These are phyloP conservation scores for Rhagophthalmus giganteus DNA, from an alignment of 2,888 invertebrate species.

Conservation along the genomic window DNA sequence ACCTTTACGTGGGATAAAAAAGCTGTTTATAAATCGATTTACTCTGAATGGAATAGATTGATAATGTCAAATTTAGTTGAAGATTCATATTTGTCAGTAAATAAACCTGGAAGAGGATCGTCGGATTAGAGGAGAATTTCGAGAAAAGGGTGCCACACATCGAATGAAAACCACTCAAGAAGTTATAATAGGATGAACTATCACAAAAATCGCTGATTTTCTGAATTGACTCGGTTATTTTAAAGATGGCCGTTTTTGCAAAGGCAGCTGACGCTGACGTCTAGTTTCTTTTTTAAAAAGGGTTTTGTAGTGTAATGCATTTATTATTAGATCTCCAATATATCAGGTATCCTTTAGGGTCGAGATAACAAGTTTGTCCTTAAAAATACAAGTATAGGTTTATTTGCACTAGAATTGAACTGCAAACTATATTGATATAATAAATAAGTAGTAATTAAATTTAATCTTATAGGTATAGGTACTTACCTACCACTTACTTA, in stretches of 20 bases:
- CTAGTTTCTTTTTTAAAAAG: neutral
- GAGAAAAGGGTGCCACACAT: conserved; percentile 17
- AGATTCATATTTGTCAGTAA: conserved; percentile 27
- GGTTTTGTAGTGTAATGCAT: no score
- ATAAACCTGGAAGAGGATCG: conserved; percentile 21
- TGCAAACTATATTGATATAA: no score
- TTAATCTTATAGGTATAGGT: no score
- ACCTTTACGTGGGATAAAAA: conserved; percentile 9
- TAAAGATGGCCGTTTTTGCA: conserved; percentile 1
- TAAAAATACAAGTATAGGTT: no score
- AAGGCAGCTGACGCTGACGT: conserved; percentile 12
- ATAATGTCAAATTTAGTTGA: conserved; percentile 26
- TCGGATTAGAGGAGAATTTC: conserved; percentile 12
- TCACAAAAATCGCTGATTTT: conserved; percentile 17
- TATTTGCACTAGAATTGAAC: no score
- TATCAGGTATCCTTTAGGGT: no score
- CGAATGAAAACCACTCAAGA: conserved; percentile 19
- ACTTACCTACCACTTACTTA: no score
- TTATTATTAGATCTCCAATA: no score
- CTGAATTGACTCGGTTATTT: conserved; percentile 17
- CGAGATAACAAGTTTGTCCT: no score
- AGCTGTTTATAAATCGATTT: conserved; percentile 18
- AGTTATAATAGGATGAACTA: conserved; percentile 23
- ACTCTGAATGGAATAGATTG: conserved; percentile 12
- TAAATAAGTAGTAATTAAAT: no score